Evolutionary conservation across 2,888 invertebrate species (phyloP).

Genomic region (Chironomus riparius): DNA sequence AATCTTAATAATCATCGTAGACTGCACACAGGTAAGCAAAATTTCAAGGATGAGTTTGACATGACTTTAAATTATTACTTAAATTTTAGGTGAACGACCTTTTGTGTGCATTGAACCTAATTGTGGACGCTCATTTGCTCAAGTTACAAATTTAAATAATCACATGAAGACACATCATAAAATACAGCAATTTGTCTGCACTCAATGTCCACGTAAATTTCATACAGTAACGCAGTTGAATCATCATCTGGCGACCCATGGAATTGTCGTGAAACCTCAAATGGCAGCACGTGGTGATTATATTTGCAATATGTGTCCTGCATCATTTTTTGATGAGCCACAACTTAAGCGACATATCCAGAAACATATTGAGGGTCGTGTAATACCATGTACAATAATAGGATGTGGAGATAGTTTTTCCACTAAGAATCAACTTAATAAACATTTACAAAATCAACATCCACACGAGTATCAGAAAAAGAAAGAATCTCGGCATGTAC

Average conservation of each 20-base stretch:
- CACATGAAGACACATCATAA: constrained; percentile 45
- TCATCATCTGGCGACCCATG: constrained; percentile 42
- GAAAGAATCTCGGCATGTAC: constrained; percentile 10
- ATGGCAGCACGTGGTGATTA: constrained; percentile 43
- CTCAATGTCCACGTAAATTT: constrained; percentile 43
- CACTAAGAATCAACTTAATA: constrained; percentile 42
- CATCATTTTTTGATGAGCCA: constrained; percentile 42
- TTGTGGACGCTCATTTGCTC: constrained; percentile 35
- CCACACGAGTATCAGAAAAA: constrained; percentile 30
- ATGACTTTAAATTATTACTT: neutral
- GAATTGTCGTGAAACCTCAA: constrained; percentile 42
- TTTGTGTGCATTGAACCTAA: too few species aligned
- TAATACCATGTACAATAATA: constrained; percentile 41
- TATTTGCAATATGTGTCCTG: constrained; percentile 42
- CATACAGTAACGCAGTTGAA: constrained; percentile 43
- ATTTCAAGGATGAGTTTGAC: constrained; percentile 14
- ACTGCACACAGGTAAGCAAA: constrained; percentile 40
- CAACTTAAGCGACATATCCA: constrained; percentile 43
- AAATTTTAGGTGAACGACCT: neutral
- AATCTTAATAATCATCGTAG: constrained; percentile 43
- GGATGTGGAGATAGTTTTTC: constrained; percentile 42
- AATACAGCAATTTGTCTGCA: constrained; percentile 43
- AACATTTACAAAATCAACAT: constrained; percentile 42
- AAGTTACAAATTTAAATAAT: constrained; percentile 43
- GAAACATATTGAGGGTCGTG: constrained; percentile 42